These are phyloP conservation scores for Sicus ferrugineus DNA, from an alignment of 2,888 invertebrate genomes.

Conservation along the genomic window DNA sequence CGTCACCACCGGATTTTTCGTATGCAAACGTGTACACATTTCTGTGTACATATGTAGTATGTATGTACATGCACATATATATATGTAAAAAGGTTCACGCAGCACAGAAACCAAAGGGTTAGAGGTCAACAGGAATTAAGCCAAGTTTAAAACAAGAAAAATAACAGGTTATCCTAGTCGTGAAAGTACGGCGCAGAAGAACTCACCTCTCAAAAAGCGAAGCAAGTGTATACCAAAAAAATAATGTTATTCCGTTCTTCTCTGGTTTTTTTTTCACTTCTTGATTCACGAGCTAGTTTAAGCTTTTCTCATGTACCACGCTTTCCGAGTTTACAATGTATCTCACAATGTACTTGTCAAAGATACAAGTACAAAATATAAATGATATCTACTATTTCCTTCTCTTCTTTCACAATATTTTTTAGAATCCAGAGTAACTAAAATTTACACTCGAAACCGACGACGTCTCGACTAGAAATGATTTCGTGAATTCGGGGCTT, in stretches of 20 bases:
- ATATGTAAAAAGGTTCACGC: constrained; percentile 3
- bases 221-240: not conserved
- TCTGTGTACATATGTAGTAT: not conserved
- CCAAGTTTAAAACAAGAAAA: constrained; percentile 16
- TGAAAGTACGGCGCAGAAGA: too few relatives aligned
- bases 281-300: not conserved
- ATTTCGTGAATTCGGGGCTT: constrained; percentile 45
- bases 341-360: constrained; percentile 1
- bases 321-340: not conserved
- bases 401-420: constrained; percentile 2
- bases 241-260: not conserved
- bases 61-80: not conserved
- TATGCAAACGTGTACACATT: not conserved
- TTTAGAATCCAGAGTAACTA: constrained; percentile 10
- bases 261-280: not conserved
- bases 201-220: too few relatives aligned
- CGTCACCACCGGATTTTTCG: not conserved
- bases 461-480: constrained; percentile 59
- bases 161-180: too few relatives aligned
- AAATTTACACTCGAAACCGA: constrained; percentile 50
- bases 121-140: constrained; percentile 25
- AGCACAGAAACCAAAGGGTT: not conserved
- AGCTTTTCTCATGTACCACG: not conserved
- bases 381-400: not conserved
- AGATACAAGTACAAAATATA: not conserved